Evolutionary conservation across 2,797 vertebrate genomes (phyloP), one percentile per base, ranked within the genome.

Genomic region (Cyclura pinguis): DNA sequence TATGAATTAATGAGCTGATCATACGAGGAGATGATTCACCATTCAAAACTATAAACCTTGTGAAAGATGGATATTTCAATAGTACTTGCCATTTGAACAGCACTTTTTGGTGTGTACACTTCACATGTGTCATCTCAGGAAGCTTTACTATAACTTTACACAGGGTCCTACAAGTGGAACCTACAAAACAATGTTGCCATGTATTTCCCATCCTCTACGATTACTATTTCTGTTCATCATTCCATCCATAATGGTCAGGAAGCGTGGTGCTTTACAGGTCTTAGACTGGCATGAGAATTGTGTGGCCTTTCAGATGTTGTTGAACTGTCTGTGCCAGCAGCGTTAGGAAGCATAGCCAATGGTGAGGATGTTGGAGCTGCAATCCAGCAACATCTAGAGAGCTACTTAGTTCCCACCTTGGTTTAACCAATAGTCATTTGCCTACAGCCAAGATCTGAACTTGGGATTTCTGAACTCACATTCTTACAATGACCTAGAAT

Each of bases 1-100:
- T n/a, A 14, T 42, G 62, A 42, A 74, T n/a, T 80, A 14, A 55
- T 16, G 22, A 38, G 52, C n/a, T 50, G 80, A 18, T 8, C 12
- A 62, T 27, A 47, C 9, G 73, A 57, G 52, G 52, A 47, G 22
- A 84, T 18, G 62, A 81, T 35, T 32, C 27, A 20, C 73, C 77
- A 24, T 67, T 89, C 62, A 27, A 42, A 38, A 38, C 52, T 81
- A 80, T 72, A 88, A 87, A 72, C 50, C 38, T n/a, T 47, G 72
- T 14, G 27, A 42, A 50, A 35, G 29, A n/a, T 10, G 3, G 6
- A 10, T 59, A 74, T 47, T 82, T 83, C 13, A 74, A 52, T 69
- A 35, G 80, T 35, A 69, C 24, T 67, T 59, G 22, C n/a, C 27
- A 78, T 67, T 50, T 35, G 1, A 47, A 22, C 73, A 73, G 52